phyloP scores from a whole-genome alignment of 2,797 vertebrate genomes.

The Heteromormyrus szaboi region DNA sequence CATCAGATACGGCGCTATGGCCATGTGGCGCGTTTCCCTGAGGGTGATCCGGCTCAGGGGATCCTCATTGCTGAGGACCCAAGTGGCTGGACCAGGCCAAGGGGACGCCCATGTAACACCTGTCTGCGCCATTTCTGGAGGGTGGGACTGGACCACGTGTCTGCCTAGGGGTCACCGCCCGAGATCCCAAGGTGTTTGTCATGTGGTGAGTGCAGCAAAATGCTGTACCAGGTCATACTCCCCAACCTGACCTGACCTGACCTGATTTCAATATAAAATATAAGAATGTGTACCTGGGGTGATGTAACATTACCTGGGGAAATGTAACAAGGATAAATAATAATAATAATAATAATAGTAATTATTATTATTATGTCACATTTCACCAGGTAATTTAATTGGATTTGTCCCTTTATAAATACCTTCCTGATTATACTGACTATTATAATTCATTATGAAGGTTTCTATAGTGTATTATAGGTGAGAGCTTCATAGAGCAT shows the following conservation, averaged over 20 bases:
- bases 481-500: neutral
- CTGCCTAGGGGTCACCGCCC: neutral
- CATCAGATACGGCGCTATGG: neutral
- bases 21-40: neutral
- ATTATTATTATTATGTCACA: neutral
- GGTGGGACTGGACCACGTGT: neutral
- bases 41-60: neutral
- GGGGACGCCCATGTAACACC: neutral
- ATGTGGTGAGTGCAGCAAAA: neutral
- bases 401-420: no score
- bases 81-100: neutral
- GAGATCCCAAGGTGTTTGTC: neutral
- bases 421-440: no score
- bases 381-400: no score
- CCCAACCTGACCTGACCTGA: neutral
- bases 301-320: neutral
- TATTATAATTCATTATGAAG: no score
- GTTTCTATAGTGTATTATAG: no score
- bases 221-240: neutral
- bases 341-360: neutral
- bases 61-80: neutral
- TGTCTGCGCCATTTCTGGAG: neutral
- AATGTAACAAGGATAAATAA: neutral
- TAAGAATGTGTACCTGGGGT: neutral
- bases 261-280: neutral